Evolutionary conservation across 2,797 vertebrate genomes (phyloP).

Genomic region (Megaceryle alcyon): DNA sequence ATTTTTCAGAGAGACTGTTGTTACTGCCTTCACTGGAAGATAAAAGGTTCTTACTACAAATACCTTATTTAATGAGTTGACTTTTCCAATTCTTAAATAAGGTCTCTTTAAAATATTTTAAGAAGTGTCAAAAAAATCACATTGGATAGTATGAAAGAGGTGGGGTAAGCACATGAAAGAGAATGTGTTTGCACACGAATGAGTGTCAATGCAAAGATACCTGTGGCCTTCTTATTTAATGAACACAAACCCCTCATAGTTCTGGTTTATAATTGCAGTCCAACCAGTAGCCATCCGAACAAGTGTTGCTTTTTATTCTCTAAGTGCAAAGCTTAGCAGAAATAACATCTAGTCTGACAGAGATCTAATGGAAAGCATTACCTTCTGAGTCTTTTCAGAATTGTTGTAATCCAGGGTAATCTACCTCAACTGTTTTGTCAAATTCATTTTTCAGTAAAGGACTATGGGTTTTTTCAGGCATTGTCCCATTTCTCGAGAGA

Average conservation of each 20-base stretch:
- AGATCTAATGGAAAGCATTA: background rate
- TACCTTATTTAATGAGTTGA: conserved; percentile 32
- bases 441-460: background rate
- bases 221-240: conserved; percentile 32
- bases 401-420: background rate
- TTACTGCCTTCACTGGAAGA: conserved; percentile 14
- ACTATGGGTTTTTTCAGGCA: background rate
- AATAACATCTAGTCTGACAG: background rate
- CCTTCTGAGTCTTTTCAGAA: background rate
- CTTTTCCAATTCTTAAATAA: conserved; percentile 45
- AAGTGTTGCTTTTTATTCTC: background rate
- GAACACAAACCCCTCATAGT: background rate
- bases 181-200: conserved; percentile 22
- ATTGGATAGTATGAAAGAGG: background rate
- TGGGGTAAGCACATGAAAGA: conserved; percentile 36
- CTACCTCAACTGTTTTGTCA: background rate
- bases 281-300: conserved; percentile 2
- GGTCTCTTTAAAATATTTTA: conserved; percentile 25
- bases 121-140: conserved; percentile 8
- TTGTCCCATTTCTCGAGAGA: background rate
- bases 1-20: conserved; percentile 21
- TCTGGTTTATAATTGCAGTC: background rate
- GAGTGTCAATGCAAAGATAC: conserved; percentile 47
- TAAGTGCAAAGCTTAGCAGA: background rate
- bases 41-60: conserved; percentile 46